Percentiles rank a stretch among this genome's conserved stretches.
phyloP scores from a whole-genome alignment of 2,113 vertebrate genomes.

The Hippoglossus stenolepis region DNA sequence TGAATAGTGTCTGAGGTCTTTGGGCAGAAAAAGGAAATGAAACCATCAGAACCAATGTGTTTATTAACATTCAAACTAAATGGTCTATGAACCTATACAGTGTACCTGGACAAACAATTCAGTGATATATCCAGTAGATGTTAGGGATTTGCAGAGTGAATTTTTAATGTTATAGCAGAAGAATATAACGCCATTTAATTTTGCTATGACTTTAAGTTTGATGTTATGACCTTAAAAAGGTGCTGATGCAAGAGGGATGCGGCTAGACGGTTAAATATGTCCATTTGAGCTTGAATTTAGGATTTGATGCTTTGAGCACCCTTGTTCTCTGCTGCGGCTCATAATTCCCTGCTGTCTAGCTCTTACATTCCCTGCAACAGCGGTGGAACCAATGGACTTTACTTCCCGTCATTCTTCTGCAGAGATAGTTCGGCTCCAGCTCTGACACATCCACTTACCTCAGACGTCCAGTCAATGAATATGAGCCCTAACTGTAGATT shows the following conservation, averaged over 20 bases:
- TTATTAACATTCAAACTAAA: too few species aligned
- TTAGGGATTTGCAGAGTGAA: neutral
- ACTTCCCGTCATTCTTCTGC: conserved; percentile 40
- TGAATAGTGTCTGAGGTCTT: neutral
- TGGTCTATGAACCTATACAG: too few species aligned
- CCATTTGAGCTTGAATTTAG: conserved; percentile 49
- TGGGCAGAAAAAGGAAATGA: conserved; percentile 1
- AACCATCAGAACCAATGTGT: neutral
- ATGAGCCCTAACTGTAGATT: conserved; percentile 23
- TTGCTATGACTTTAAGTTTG: conserved; percentile 5
- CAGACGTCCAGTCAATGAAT: conserved; percentile 27
- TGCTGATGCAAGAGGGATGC: conserved; percentile 27
- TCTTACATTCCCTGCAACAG: conserved; percentile 12
- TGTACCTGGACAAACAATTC: too few species aligned
- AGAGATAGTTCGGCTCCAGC: conserved; percentile 37
- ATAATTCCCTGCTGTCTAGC: conserved; percentile 35
- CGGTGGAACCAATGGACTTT: conserved; percentile 60
- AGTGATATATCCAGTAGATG: neutral
- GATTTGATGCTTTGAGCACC: conserved; percentile 43
- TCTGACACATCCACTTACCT: conserved; percentile 65
- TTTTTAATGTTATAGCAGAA: neutral
- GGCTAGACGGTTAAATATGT: conserved; percentile 22
- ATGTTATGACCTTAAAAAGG: conserved; percentile 5
- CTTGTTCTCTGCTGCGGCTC: conserved; percentile 21
- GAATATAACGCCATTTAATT: neutral